Percentiles rank a stretch among this genome's conserved stretches.
Evolutionary conservation across 1,140 invertebrate genomes (phyloP).

Genomic region (Druon quercuslanigerum): DNA sequence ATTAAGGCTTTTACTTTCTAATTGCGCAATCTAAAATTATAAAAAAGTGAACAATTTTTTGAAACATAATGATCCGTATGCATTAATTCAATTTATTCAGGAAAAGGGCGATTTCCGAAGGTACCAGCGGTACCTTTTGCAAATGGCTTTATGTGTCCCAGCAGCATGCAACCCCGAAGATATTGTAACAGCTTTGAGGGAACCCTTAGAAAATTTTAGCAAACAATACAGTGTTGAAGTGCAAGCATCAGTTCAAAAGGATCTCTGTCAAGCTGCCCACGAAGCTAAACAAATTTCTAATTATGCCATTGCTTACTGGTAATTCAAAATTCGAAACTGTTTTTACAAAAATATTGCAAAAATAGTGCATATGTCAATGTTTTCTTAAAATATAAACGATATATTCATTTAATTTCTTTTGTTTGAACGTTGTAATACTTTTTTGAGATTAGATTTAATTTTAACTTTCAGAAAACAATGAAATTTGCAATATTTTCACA

Average conservation of each 20-base stretch:
- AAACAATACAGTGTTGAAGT: constrained; percentile 38
- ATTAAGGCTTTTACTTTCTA: too few species aligned
- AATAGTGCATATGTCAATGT: too few species aligned
- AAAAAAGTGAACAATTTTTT: too few species aligned
- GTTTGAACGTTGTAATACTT: too few species aligned
- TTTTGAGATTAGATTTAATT: too few species aligned
- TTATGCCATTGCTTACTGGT: constrained; percentile 45
- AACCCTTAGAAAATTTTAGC: constrained; percentile 44
- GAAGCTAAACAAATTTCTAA: constrained; percentile 46
- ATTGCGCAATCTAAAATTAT: too few species aligned
- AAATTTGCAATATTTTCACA: too few species aligned
- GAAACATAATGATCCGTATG: too few species aligned
- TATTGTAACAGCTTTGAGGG: constrained; percentile 39
- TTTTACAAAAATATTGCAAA: too few species aligned
- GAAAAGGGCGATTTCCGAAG: constrained; percentile 49
- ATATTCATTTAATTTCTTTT: too few species aligned
- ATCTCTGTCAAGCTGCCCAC: constrained; percentile 49
- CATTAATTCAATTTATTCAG: constrained; percentile 24
- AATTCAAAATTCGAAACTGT: constrained; percentile 19
- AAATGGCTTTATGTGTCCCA: constrained; percentile 10
- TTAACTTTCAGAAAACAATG: too few species aligned
- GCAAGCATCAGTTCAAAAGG: constrained; percentile 45
- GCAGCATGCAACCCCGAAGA: neutral
- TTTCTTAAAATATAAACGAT: too few species aligned
- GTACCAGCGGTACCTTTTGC: constrained; percentile 44